These are phyloP conservation scores for Columba janthina DNA, from an alignment of 2,113 vertebrate genomes.

Conservation along the genomic window DNA sequence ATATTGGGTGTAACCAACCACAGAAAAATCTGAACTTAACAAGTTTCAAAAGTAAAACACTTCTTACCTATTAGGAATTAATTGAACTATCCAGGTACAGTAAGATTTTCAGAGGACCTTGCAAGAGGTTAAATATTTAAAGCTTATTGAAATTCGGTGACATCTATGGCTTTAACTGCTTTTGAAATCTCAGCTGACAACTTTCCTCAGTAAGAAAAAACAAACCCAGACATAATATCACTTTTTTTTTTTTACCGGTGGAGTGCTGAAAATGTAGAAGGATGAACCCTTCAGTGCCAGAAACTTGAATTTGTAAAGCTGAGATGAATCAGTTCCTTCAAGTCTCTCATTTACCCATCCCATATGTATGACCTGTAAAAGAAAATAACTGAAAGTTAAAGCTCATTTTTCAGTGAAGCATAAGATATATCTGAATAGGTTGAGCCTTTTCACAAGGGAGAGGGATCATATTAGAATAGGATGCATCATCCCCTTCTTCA, in stretches of 20 bases:
- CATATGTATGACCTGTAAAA: slow-evolving; percentile 88
- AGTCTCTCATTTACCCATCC: slow-evolving; percentile 89
- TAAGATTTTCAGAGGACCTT: background rate
- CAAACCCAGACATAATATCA: background rate
- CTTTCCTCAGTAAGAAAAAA: background rate
- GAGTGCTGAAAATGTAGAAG: slow-evolving; percentile 85
- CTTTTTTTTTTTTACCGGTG: slow-evolving; percentile 81
- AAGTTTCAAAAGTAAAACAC: background rate
- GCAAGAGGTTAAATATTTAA: background rate
- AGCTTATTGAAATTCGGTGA: background rate
- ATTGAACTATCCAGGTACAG: background rate
- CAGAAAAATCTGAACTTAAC: background rate
- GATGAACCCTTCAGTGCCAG: slow-evolving; percentile 89
- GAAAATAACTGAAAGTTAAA: slow-evolving; percentile 65
- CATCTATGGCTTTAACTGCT: background rate
- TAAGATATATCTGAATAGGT: background rate
- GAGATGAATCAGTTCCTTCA: slow-evolving; percentile 72
- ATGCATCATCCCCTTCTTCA: background rate
- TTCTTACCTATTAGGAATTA: background rate
- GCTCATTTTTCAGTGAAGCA: background rate
- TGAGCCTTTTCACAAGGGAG: background rate
- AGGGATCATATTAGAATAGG: background rate
- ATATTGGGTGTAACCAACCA: background rate
- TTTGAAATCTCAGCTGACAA: background rate
- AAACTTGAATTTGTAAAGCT: slow-evolving; percentile 82